These are phyloP conservation scores for Mayetiola destructor DNA, from an alignment of 2,888 invertebrate genomes.

Conservation along the genomic window DNA sequence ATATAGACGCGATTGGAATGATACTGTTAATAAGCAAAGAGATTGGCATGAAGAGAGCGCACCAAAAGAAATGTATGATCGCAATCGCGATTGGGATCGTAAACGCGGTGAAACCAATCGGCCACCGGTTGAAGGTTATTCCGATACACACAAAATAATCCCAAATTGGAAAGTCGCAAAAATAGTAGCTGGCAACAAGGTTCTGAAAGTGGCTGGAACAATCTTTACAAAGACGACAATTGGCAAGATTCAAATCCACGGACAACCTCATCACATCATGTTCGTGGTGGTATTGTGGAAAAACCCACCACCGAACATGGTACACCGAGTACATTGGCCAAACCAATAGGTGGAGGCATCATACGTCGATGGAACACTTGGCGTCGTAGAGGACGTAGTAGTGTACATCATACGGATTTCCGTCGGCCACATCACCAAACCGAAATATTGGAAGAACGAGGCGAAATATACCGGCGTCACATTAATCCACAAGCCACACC, in stretches of 20 bases:
- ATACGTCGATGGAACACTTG: constrained; percentile 11
- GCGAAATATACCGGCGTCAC: constrained; percentile 10
- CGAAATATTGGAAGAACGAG: constrained; percentile 4
- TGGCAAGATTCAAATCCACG: too few species aligned
- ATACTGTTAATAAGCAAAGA: constrained; percentile 17
- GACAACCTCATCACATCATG: neutral
- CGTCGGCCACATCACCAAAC: constrained; percentile 9
- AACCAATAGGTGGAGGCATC: neutral
- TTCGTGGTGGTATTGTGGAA: neutral
- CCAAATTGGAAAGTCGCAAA: neutral
- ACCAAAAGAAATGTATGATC: constrained; percentile 1
- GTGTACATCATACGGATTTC: constrained; percentile 11
- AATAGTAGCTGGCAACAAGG: neutral
- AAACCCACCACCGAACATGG: neutral
- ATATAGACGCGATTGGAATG: constrained; percentile 6
- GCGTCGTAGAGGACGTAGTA: constrained; percentile 12
- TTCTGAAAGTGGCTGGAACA: neutral
- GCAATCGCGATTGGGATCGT: constrained; percentile 9
- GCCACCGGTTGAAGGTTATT: constrained; percentile 7
- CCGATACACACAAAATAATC: too few species aligned
- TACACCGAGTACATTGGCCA: neutral
- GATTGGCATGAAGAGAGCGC: neutral
- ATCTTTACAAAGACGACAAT: too few species aligned
- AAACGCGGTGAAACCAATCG: neutral
- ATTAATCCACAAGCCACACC: constrained; percentile 1